Evolutionary conservation across 1,140 invertebrate genomes (phyloP), one percentile per base, ranked within the genome.

Genomic region (Papilio machaon): DNA sequence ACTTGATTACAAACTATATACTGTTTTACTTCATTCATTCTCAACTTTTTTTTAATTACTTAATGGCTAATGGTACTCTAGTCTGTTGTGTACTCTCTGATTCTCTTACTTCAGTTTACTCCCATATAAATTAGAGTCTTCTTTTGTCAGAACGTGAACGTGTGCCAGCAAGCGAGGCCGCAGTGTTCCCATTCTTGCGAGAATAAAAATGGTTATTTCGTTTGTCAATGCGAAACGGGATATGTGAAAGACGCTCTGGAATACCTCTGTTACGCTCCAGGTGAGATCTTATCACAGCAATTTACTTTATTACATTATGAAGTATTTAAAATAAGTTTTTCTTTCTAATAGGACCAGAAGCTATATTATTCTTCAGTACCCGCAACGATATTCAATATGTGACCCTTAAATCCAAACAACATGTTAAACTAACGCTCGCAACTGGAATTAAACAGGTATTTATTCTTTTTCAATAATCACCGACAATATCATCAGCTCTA

Each of bases 171-270:
- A 17, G 87, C 49, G 47, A 85, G 43, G 54, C 91, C 90, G 0
- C 82, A 81, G 0, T 99, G 99, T 86, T 97, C 97, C 80, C 99
- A 99, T 90, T 90, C 92, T 74, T 99, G 99, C 87, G 91, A 95
- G 23, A 99, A 99, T 89, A 96, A 92, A 0, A 94, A 94, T 0
- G 98, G 98, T 0, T 96, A 96, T 1, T 99, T 97, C 89, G 95
- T 92, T 8, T 99, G 99, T 89, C 95, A 95, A 58, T 99, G 99
- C 92, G 96, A 97, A 35, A 90, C 95, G 0, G 97, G 97, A 0
- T 99, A 98, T 88, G 95, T 95, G 19, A 91, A 97, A 35, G 95
- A 96, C 81, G 67, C 88, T 0, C 96, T 98, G 88, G 95, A 95
- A 30, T 95, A 95, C 73, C 96, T 96, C 0, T 99, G 98, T 89